Base-by-base conservation (phyloP, 2,797 vertebrate genomes). In the Scarus forsteni region DNA sequence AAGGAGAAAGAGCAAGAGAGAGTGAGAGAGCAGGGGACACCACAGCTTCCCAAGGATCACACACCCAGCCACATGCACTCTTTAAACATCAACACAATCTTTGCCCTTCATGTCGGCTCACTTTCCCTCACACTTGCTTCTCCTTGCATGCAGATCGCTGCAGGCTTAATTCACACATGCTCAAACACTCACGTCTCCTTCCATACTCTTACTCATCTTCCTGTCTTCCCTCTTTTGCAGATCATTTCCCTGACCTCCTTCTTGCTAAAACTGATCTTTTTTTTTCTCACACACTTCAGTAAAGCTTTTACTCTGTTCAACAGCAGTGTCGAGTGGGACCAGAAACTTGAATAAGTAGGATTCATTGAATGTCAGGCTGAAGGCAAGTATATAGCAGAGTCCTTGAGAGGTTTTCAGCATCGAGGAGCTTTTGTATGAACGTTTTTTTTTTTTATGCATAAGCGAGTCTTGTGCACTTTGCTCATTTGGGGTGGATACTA, bases 11-110 rank as follows among this genome's bases (percentile, higher is more conserved):
- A 51, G 49, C 11, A 19, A 51, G 10, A 50, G 27, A 35, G 50
- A 52, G 50, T 14, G 50, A 86, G 77, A 83, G 78, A 88, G 73
- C 80, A 81, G 78, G 87, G 84, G 84, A 89, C 89, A 88, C 83
- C 87, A 69, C 82, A 75, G 83, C 83, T 92, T 93, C 92, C 90
- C 88, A 78, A 84, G 58, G 35, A 72, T 61, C 70, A 57, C 62
- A 60, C 62, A 49, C 51, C 60, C 67, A 68, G 73, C 56, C 39
- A 48, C 56, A 51, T 62, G 71, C 48, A 45, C 59, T 27, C 46
- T 59, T 27, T 52, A 16, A 56, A 84, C 75, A 75, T 75, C 77
- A 87, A 84, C 75, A 80, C 81, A 76, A 65, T 85, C 67, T 76
- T 83, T 83, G 74, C 79, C 77, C 81, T 83, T 87, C 81, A 70